Evolutionary conservation across 2,888 invertebrate species (phyloP).

Genomic region (Ennomos quercinarius): DNA sequence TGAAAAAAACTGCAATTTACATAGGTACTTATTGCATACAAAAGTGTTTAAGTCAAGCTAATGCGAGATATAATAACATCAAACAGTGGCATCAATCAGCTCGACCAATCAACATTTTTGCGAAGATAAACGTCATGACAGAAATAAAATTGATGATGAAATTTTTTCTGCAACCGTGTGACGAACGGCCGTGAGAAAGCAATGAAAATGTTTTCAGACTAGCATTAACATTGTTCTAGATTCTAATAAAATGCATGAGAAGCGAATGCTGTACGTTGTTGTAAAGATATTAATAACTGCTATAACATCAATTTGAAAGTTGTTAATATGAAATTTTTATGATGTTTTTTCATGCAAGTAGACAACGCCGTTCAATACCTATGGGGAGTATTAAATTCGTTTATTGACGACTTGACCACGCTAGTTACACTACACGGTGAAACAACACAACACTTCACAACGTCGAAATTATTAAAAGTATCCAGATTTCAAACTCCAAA

Average conservation of each 20-base stretch:
- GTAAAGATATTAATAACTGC: neutral
- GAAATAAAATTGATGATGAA: conserved; percentile 31
- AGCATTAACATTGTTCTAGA: conserved; percentile 36
- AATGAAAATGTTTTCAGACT: conserved; percentile 36
- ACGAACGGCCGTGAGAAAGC: conserved; percentile 34
- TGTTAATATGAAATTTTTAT: neutral
- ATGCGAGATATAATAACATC: conserved; percentile 1
- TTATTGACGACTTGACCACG: no score
- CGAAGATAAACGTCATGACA: conserved; percentile 26
- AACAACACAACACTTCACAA: no score
- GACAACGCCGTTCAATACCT: no score
- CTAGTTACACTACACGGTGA: no score
- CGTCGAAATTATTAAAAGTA: no score
- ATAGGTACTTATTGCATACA: no score
- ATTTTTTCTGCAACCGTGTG: conserved; percentile 30
- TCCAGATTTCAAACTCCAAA: neutral
- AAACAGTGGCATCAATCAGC: conserved; percentile 1
- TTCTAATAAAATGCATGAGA: conserved; percentile 22
- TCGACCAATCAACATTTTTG: conserved; percentile 19
- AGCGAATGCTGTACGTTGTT: neutral
- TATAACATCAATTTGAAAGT: conserved; percentile 1
- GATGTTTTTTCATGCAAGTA: neutral
- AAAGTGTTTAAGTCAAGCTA: neutral
- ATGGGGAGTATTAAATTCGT: no score
- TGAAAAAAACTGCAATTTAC: no score